A percentile compares a stretch with the other conserved stretches of the same genome.
These are phyloP conservation scores for Podarcis raffonei DNA, from an alignment of 2,113 vertebrate species.

Conservation along the genomic window DNA sequence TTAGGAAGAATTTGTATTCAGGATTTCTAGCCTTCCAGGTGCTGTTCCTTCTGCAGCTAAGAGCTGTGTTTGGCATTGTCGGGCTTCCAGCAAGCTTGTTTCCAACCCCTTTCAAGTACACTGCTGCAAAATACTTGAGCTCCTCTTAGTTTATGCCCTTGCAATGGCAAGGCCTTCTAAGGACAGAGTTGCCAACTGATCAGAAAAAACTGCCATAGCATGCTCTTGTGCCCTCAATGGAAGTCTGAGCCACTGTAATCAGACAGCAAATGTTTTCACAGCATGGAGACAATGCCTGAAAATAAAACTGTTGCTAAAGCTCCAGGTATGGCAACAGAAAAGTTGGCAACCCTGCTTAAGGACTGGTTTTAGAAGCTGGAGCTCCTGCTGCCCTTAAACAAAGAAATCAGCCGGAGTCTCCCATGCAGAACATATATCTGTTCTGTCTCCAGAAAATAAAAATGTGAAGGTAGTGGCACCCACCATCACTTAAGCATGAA, in stretches of 20 bases:
- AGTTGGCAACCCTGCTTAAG: background rate
- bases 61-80: background rate
- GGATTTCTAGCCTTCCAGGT: conserved; percentile 21
- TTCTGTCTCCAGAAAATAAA: background rate
- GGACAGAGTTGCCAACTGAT: background rate
- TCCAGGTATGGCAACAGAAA: background rate
- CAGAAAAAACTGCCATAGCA: background rate
- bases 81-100: background rate
- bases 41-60: background rate
- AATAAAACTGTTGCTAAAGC: background rate
- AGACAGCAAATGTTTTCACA: background rate
- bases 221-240: background rate
- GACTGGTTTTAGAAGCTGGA: background rate
- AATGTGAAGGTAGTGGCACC: background rate
- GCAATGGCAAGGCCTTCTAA: background rate
- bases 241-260: no score
- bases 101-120: background rate
- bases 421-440: background rate
- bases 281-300: background rate
- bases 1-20: conserved; percentile 16
- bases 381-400: background rate
- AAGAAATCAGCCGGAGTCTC: background rate
- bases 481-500: conserved; percentile 7
- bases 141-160: background rate
- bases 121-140: background rate